Conservation (phyloP, 2,797 vertebrate genomes). For the Capromys pilorides region DNA sequence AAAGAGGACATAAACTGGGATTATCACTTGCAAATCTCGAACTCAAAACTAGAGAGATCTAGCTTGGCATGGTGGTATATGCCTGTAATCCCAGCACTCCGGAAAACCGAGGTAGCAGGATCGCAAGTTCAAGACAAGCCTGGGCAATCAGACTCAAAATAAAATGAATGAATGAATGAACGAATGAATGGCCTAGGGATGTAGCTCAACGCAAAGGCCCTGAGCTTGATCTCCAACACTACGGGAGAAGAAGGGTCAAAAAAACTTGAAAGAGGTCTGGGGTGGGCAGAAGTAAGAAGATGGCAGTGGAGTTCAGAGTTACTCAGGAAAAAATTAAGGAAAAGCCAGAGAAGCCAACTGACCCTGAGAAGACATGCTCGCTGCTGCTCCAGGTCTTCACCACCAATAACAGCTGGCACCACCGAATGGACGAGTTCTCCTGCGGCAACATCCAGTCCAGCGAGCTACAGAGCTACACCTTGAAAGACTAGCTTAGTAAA, state of each 20-base stretch:
- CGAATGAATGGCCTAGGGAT: not conserved
- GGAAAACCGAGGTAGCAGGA: not conserved
- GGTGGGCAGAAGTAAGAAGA: too few species aligned
- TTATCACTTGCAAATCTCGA: slow-evolving; percentile 90
- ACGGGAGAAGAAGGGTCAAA: not conserved
- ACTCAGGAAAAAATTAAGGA: too few species aligned
- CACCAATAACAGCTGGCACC: too few species aligned
- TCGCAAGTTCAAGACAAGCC: not conserved
- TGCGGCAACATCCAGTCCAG: too few species aligned
- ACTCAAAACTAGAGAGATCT: slow-evolving; percentile 84
- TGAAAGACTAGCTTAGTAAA: slow-evolving; percentile 98
- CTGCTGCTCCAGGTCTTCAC: too few species aligned
- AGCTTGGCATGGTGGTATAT: not conserved
- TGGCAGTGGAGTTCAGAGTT: too few species aligned
- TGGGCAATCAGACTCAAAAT: not conserved
- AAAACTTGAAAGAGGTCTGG: not conserved
- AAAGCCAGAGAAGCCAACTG: too few species aligned
- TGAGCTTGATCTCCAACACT: not conserved
- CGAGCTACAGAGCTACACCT: slow-evolving; percentile 80
- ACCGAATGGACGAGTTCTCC: too few species aligned
- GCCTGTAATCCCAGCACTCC: not conserved
- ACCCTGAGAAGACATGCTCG: too few species aligned
- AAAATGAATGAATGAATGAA: not conserved
- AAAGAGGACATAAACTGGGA: slow-evolving; percentile 79
- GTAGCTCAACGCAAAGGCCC: not conserved